These are phyloP conservation scores for Diaphora mendica DNA, from an alignment of 2,888 invertebrate genomes.

Conservation along the genomic window DNA sequence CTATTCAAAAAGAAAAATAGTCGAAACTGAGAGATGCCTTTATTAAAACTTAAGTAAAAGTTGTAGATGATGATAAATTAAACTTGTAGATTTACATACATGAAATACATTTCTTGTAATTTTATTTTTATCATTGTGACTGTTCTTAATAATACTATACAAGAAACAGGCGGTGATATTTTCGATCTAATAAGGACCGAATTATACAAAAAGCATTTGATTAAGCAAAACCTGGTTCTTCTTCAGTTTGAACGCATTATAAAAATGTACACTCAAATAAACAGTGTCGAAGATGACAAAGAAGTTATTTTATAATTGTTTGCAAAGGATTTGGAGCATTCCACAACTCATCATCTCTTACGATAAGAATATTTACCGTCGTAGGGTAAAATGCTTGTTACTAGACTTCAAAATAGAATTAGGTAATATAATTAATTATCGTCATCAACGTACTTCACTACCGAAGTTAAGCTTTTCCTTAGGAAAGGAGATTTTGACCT, in stretches of 20 bases:
- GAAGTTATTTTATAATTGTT: conserved; percentile 40
- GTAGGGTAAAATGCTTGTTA: background rate
- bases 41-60: too few relatives aligned
- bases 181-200: background rate
- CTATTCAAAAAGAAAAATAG: too few relatives aligned
- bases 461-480: too few relatives aligned
- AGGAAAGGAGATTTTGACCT: too few relatives aligned
- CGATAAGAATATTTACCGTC: conserved; percentile 32
- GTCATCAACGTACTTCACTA: too few relatives aligned
- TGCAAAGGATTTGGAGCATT: conserved; percentile 44
- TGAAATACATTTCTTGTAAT: too few relatives aligned
- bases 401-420: background rate
- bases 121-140: too few relatives aligned
- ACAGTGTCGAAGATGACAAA: conserved; percentile 43
- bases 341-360: conserved; percentile 38
- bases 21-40: too few relatives aligned
- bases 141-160: too few relatives aligned
- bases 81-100: too few relatives aligned
- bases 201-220: background rate
- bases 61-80: too few relatives aligned
- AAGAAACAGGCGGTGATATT: too few relatives aligned
- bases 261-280: conserved; percentile 34
- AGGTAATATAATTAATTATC: background rate
- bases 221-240: conserved; percentile 14
- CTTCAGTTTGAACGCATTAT: conserved; percentile 13